Percentiles rank a stretch among this genome's conserved stretches.
Evolutionary conservation across 2,797 vertebrate species (phyloP).

Genomic region (Vespertilio murinus): DNA sequence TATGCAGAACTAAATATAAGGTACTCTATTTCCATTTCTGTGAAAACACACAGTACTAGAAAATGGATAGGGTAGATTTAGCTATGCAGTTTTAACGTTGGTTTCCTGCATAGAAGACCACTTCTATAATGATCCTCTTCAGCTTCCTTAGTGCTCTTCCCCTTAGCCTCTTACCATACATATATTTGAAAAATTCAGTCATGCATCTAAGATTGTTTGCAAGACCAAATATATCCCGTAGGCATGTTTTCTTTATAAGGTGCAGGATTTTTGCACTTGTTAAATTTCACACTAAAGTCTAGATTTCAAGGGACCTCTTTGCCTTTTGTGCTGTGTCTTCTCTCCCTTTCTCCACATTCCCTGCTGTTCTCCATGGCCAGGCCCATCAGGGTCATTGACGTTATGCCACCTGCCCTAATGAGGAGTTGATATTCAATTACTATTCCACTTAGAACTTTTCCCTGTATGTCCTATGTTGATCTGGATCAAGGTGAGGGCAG

Average conservation of each 20-base stretch:
- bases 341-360: neutral
- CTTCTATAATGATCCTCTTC: neutral
- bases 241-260: slow-evolving; percentile 6
- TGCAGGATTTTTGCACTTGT: neutral
- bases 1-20: slow-evolving; percentile 1
- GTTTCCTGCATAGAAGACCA: neutral
- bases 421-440: neutral
- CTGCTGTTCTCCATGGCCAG: neutral
- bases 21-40: neutral
- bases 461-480: neutral
- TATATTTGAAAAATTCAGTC: neutral
- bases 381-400: neutral
- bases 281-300: neutral
- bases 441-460: neutral
- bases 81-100: neutral
- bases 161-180: neutral
- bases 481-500: neutral
- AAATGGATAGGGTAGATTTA: neutral
- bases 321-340: neutral
- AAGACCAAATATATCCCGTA: neutral
- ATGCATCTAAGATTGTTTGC: slow-evolving; percentile 10
- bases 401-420: neutral
- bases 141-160: neutral
- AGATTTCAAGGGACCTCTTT: neutral
- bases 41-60: slow-evolving; percentile 16